Evolutionary conservation across 2,888 invertebrate genomes (phyloP).

Genomic region (Drosophila kambysellisi): DNA sequence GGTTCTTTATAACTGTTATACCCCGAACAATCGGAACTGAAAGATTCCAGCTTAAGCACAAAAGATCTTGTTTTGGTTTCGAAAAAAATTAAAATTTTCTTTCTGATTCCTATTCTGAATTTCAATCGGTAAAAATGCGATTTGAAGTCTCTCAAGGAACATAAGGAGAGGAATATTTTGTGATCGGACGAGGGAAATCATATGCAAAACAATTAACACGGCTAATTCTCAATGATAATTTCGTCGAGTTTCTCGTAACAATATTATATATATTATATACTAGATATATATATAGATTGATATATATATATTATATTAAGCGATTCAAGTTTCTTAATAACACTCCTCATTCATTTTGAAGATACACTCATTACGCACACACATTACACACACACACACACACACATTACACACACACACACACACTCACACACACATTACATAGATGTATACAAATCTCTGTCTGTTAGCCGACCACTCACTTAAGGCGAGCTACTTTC

Average conservation of each 20-base stretch:
- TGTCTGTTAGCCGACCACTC: slow-evolving; percentile 15
- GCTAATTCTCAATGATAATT: neutral
- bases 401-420: slow-evolving; percentile 3
- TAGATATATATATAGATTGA: neutral
- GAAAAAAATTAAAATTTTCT: neutral
- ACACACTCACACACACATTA: neutral
- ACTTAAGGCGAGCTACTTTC: slow-evolving; percentile 62
- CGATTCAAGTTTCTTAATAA: neutral
- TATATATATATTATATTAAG: neutral
- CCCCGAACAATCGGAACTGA: neutral
- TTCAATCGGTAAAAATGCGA: neutral
- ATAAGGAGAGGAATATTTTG: neutral
- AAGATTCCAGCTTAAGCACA: neutral
- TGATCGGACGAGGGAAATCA: neutral
- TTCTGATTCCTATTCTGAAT: neutral
- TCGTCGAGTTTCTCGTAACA: too few species aligned
- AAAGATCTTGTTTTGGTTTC: neutral
- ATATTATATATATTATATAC: neutral
- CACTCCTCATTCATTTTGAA: neutral
- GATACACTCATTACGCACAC: neutral
- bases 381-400: too few species aligned
- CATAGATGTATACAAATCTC: neutral
- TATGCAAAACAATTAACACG: neutral
- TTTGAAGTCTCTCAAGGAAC: neutral
- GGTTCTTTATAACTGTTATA: neutral